Evolutionary conservation across 2,888 invertebrate species (phyloP), one percentile per base, ranked within the genome.

Genomic region (Boloria selene): DNA sequence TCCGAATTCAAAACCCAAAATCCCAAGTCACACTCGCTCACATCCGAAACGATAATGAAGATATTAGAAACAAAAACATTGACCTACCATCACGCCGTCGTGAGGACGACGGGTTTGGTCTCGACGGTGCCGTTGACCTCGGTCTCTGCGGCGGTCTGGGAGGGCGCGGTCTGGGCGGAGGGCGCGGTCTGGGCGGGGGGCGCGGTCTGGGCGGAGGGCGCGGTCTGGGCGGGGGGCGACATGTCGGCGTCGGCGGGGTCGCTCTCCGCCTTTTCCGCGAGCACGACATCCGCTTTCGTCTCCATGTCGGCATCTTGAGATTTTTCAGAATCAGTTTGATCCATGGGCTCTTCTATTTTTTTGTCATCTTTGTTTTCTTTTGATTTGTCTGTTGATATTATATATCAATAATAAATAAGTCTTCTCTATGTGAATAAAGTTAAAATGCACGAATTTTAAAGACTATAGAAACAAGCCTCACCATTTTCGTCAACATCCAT

Each of bases 401-500:
- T 10, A 38, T 38, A 38, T 38, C 31, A 38, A 38, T 38, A 7
- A 10, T 38, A 38, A 38, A 38, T 7, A 38, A 38, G 0, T 38
- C 10, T 7, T 10, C 10, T 10, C 31, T 38, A 38, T 38, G 2
- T 7, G 10, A 1, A 38, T 38, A 38, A 38, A 38, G 10, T 7
- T 7, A 10, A 38, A 38, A 10, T 2, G 10, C 31, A 38, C 0
- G 10, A 38, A 38, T 2, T 10, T 10, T 7, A 38, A 38, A 31
- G 2, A 0, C 31, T 10, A 38, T 10, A 38, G 10, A 6, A 31
- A 7, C 31, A 38, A 38, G 0, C 26, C 59, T 49, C 31, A 90
- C 89, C 90, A 75, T 86, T 84, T 78, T 89, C 85, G 69, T 91
- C 90, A 52, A 90, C 88, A 68, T 89, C 91, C 90, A 90, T 90